Conservation (phyloP, 2,888 invertebrate species). For the Drosophila kambysellisi region DNA sequence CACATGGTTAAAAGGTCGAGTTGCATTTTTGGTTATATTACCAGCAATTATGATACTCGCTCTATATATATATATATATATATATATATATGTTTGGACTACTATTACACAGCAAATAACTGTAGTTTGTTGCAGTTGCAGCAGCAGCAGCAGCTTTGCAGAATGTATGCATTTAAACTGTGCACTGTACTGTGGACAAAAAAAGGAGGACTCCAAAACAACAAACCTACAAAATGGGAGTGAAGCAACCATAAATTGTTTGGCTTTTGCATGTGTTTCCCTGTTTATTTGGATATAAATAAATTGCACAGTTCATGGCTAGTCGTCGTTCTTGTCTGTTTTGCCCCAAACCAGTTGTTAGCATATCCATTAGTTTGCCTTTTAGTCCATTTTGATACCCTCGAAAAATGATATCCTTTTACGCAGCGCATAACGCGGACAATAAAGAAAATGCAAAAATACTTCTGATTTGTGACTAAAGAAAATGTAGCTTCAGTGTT, state of each 20-base stretch:
- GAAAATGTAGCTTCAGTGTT: not conserved
- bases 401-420: not conserved
- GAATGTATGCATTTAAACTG: conserved; percentile 29
- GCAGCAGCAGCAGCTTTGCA: conserved; percentile 16
- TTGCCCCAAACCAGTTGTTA: conserved; percentile 50
- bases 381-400: conserved; percentile 5
- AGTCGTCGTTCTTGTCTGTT: conserved; percentile 28
- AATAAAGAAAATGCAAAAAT: not conserved
- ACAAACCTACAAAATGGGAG: conserved; percentile 19
- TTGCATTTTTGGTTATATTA: conserved; percentile 63
- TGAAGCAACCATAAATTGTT: conserved; percentile 38
- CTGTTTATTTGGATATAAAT: conserved; percentile 68
- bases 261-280: conserved; percentile 33
- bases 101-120: conserved; percentile 5
- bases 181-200: conserved; percentile 5
- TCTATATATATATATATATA: conserved; percentile 18
- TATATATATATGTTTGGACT: conserved; percentile 8
- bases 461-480: not conserved
- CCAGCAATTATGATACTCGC: conserved; percentile 68
- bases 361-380: conserved; percentile 57
- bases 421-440: not conserved
- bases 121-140: conserved; percentile 30
- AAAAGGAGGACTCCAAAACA: conserved; percentile 19
- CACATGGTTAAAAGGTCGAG: conserved; percentile 24
- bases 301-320: conserved; percentile 56